phyloP scores from a whole-genome alignment of 2,888 invertebrate species.

The Apodemia zela region DNA sequence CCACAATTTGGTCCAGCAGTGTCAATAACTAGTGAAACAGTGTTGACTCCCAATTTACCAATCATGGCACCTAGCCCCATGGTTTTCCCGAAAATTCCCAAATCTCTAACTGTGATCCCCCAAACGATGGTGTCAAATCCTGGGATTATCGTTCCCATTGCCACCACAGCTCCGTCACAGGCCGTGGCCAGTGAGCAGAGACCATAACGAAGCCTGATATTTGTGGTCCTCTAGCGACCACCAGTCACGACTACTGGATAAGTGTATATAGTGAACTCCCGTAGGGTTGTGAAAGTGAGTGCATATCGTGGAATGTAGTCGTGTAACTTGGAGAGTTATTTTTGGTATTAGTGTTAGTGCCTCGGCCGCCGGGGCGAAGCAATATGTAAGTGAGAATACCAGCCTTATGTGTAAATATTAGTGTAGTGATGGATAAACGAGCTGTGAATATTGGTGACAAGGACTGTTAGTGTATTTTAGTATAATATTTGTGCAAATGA shows the following conservation, averaged over 20 bases:
- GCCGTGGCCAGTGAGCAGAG: slow-evolving; percentile 37
- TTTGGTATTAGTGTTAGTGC: slow-evolving; percentile 40
- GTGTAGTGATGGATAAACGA: slow-evolving; percentile 47
- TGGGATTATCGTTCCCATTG: slow-evolving; percentile 32
- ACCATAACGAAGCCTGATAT: slow-evolving; percentile 65
- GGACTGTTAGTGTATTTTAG: slow-evolving; percentile 48
- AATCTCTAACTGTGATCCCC: slow-evolving; percentile 89
- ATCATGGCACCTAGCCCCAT: slow-evolving; percentile 50
- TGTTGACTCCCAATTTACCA: slow-evolving; percentile 42
- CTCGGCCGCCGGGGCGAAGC: slow-evolving; percentile 36
- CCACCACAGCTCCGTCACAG: slow-evolving; percentile 33
- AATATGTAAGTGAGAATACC: slow-evolving; percentile 54
- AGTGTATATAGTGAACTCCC: slow-evolving; percentile 23
- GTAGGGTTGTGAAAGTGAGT: slow-evolving; percentile 23
- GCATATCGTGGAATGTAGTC: slow-evolving; percentile 28
- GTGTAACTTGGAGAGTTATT: slow-evolving; percentile 38
- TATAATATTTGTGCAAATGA: slow-evolving; percentile 59
- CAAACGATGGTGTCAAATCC: slow-evolving; percentile 61
- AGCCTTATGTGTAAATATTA: slow-evolving; percentile 76
- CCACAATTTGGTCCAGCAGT: slow-evolving; percentile 57
- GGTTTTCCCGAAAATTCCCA: slow-evolving; percentile 89
- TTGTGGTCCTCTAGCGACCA: slow-evolving; percentile 55
- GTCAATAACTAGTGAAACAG: slow-evolving; percentile 55
- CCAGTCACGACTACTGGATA: slow-evolving; percentile 35
- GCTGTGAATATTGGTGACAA: slow-evolving; percentile 61